These are phyloP conservation scores for Megalopta genalis DNA, from an alignment of 1,140 invertebrate genomes.

Conservation along the genomic window DNA sequence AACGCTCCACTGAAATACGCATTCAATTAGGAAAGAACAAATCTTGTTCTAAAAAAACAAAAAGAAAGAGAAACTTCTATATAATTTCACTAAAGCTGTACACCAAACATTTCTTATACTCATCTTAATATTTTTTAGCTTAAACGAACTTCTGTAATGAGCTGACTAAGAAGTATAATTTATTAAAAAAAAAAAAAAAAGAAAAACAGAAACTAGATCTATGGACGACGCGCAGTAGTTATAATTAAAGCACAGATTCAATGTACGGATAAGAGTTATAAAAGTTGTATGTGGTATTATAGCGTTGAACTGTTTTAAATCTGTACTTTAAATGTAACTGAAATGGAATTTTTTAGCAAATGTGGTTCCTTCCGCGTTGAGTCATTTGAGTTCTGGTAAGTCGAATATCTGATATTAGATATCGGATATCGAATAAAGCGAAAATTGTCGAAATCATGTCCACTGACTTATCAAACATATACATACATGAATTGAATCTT, in stretches of 20 bases:
- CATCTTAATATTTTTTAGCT: slow-evolving; percentile 35
- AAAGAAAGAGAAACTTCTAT: slow-evolving; percentile 18
- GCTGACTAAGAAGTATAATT: slow-evolving; percentile 24
- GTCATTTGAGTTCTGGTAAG: slow-evolving; percentile 15
- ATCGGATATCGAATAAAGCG: neutral
- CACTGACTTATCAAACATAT: slow-evolving; percentile 10
- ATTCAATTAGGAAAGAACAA: slow-evolving; percentile 27
- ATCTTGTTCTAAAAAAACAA: slow-evolving; percentile 37
- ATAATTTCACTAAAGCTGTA: slow-evolving; percentile 39
- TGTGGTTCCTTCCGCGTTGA: slow-evolving; percentile 31
- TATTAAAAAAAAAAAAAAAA: slow-evolving; percentile 15
- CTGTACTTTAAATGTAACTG: slow-evolving; percentile 32
- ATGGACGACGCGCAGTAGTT: neutral
- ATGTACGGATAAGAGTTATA: neutral
- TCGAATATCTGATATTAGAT: neutral
- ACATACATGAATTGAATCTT: slow-evolving; percentile 11
- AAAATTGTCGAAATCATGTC: neutral
- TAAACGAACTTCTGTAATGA: slow-evolving; percentile 35
- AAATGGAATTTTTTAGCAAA: slow-evolving; percentile 9
- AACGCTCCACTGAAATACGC: slow-evolving; percentile 21
- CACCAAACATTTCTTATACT: slow-evolving; percentile 45
- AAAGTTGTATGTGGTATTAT: neutral
- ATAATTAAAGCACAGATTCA: slow-evolving; percentile 30
- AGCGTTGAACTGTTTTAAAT: slow-evolving; percentile 24
- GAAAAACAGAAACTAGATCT: neutral